Base-by-base conservation (phyloP, 1,140 invertebrate species). In the Eriosoma lanigerum region DNA sequence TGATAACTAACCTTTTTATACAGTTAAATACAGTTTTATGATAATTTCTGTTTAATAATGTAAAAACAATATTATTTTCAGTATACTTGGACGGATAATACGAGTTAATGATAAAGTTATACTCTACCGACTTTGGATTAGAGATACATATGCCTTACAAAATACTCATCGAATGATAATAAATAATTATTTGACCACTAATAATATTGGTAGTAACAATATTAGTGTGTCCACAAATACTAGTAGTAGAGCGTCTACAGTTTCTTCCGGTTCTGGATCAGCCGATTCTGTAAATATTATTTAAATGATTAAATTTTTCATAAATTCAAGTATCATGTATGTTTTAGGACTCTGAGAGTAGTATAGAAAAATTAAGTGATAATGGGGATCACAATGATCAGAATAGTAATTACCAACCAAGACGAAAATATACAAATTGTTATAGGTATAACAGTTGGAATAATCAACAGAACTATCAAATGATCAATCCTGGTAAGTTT, bases 101-200 rank as follows among this genome's bases (percentile, higher is more conserved):
- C 90, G 93, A 82, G 92, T 98, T 81, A 96, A 95, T 19, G 95
- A 98, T 87, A 94, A 97, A 87, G 96, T 98, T 60, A 92, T 98
- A 83, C 90, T 94, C 72, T 97, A 98, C 86, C 90, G 96, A 82
- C 89, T 89, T 82, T 93, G 91, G 91, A 91, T 92, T 82, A 89
- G 90, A 82, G 88, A 90, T 84, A 90, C 88, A 83, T 91, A 91
- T 87, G 82, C 82, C 13, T 38, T 72, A 68, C 64, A 68, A 32
- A 81, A 54, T 81, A 68, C 78, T 81, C 86, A 81, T 87, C 86
- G 32, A 86, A 87, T 82, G 86, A 75, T 75, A 75, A 56, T 72
- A 24, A 81, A 58, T 54, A 76, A 62, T 78, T 78, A 46, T 44
- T 54, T 68, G 81, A 38, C 54, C 17, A 60, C 81, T 48, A 75